Evolutionary conservation across 2,888 invertebrate genomes (phyloP), one percentile per base, ranked within the genome.

Genomic region (Scotopteryx bipunctaria): DNA sequence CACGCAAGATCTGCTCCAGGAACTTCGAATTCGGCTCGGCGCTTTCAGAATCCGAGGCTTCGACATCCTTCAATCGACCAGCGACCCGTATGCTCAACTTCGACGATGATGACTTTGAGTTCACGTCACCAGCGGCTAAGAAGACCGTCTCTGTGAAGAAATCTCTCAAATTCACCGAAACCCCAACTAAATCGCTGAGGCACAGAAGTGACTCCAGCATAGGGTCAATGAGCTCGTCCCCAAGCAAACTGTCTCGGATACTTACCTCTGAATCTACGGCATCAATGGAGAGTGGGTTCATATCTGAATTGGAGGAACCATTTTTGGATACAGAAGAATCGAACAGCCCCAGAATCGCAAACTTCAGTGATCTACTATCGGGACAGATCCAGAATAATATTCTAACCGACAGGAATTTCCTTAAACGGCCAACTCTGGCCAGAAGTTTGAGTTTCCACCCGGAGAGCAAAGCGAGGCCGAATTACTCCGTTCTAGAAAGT

Each of bases 11-110:
- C 0, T 79, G 63, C 0, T 69, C 84, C 0, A 78, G 76, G 9
- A 83, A 84, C 16, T 90, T 91, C 25, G 74, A 68, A 0, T 91
- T 91, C n/a, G 91, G 91, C 0, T 89, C 91, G 0, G 87, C 91
- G 0, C 59, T 91, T 1, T 76, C 81, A 0, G 91, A 90, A 0
- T 69, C 57, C 2, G 91, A 91, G 40, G 71, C 77, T 0, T 88
- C 88, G 0, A 91, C 90, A 0, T 88, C 87, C 0, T 89, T 91
- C 43, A 88, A 88, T 53, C 69, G 70, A 17, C 81, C 83, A 0
- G 81, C 87, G 0, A 89, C 83, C 0, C 66, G 91, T 1, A 85
- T 85, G 77, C 55, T 91, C 0, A 88, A 81, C 33, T 91, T 91
- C 13, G 91, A 88, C 38, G 86, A 87, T 5, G 81, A 83, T 6